Percentiles rank a stretch among this genome's conserved stretches.
Evolutionary conservation across 2,888 invertebrate species (phyloP).

Genomic region (Agrochola litura): DNA sequence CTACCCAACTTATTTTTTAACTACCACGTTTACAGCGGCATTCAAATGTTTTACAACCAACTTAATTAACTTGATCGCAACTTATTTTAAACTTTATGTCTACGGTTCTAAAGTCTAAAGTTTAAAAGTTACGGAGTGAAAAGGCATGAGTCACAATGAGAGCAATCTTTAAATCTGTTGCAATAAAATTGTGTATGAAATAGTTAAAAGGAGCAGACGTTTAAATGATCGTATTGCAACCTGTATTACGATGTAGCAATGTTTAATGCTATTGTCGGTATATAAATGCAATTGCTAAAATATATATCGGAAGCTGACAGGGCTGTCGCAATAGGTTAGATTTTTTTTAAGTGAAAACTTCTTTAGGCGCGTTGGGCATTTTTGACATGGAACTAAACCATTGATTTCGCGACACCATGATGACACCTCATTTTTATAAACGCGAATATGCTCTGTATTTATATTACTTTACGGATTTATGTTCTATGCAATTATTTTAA

Average conservation of each 20-base stretch:
- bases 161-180: slow-evolving; percentile 49
- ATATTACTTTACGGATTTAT: too few relatives aligned
- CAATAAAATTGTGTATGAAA: slow-evolving; percentile 59
- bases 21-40: slow-evolving; percentile 30
- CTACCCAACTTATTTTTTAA: slow-evolving; percentile 28
- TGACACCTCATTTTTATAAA: too few relatives aligned
- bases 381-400: too few relatives aligned
- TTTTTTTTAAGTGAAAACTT: too few relatives aligned
- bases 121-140: slow-evolving; percentile 19
- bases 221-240: slow-evolving; percentile 54
- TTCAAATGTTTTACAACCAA: slow-evolving; percentile 52
- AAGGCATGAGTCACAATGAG: slow-evolving; percentile 56
- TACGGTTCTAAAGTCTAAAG: slow-evolving; percentile 19
- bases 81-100: slow-evolving; percentile 39
- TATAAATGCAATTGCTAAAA: slow-evolving; percentile 69
- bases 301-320: slow-evolving; percentile 53
- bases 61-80: slow-evolving; percentile 20
- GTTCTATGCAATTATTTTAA: too few relatives aligned
- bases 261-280: slow-evolving; percentile 62
- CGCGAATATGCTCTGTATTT: too few relatives aligned
- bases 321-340: too few relatives aligned
- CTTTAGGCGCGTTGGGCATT: too few relatives aligned
- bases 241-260: slow-evolving; percentile 59
- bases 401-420: too few relatives aligned
- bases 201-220: slow-evolving; percentile 50